Conservation (phyloP, 2,113 vertebrate genomes). For the Lampris megalopsis region DNA sequence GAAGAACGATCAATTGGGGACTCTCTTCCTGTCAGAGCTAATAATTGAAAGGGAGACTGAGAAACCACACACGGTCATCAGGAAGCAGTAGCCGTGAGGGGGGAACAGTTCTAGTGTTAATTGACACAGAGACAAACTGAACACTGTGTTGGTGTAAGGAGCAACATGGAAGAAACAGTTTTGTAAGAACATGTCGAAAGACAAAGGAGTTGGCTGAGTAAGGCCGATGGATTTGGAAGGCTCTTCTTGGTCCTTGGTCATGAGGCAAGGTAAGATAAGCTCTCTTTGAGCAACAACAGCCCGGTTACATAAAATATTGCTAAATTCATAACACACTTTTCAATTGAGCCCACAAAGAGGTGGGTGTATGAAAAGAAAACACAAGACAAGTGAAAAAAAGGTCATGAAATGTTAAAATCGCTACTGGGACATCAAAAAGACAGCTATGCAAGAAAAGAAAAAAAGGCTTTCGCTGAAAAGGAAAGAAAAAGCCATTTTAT, state of each 20-base stretch:
- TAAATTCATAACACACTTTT: conserved; percentile 7
- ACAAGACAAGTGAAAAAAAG: conserved; percentile 8
- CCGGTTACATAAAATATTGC: conserved; percentile 28
- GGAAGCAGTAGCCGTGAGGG: too few species aligned
- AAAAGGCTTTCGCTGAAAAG: too few species aligned
- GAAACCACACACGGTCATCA: too few species aligned
- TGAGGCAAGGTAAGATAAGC: neutral
- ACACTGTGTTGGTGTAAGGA: too few species aligned
- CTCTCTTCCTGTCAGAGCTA: too few species aligned
- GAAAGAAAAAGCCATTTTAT: too few species aligned
- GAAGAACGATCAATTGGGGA: too few species aligned
- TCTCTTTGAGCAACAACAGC: conserved; percentile 19
- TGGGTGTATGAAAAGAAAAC: neutral
- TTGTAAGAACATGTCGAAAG: neutral
- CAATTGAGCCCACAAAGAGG: conserved; percentile 21
- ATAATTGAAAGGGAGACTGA: too few species aligned
- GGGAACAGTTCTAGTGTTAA: too few species aligned
- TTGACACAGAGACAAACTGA: too few species aligned
- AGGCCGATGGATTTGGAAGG: neutral
- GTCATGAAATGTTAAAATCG: conserved; percentile 22
- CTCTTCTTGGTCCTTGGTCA: neutral
- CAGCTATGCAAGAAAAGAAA: too few species aligned
- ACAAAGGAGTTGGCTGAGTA: neutral
- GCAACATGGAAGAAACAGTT: too few species aligned
- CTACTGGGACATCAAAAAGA: neutral